A percentile compares a stretch with the other conserved stretches of the same genome.
Evolutionary conservation across 2,888 invertebrate genomes (phyloP).

Genomic region (Ernsta delagoae): DNA sequence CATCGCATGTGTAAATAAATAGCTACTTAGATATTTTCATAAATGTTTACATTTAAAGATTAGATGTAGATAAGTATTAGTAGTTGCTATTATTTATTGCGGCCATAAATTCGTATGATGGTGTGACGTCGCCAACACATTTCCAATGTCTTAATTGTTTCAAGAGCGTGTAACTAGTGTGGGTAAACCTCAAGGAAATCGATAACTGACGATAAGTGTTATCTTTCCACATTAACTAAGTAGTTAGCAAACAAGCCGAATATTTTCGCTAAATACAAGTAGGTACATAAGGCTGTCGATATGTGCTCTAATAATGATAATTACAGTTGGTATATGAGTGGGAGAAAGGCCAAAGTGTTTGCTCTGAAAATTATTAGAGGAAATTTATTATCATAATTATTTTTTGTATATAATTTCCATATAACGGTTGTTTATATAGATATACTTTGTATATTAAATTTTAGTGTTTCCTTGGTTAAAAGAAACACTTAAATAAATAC

Average conservation of each 20-base stretch:
- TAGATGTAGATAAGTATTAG: background rate
- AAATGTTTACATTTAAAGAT: background rate
- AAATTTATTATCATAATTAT: too few species aligned
- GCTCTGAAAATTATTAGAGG: too few species aligned
- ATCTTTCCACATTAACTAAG: background rate
- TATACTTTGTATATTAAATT: too few species aligned
- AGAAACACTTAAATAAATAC: too few species aligned
- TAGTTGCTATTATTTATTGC: background rate
- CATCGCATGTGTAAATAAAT: too few species aligned
- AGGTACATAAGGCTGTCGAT: too few species aligned
- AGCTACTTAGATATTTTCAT: background rate
- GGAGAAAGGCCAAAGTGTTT: too few species aligned
- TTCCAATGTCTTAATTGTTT: background rate
- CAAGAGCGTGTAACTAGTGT: background rate
- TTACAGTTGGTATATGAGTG: too few species aligned
- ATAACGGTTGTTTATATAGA: too few species aligned
- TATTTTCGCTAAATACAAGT: background rate
- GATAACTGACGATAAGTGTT: slow-evolving; percentile 3
- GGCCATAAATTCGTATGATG: background rate
- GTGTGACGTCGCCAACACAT: background rate
- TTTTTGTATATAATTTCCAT: too few species aligned
- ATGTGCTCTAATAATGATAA: too few species aligned
- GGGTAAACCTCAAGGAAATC: slow-evolving; percentile 4
- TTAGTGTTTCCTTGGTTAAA: too few species aligned
- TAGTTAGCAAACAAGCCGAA: background rate